Evolutionary conservation across 2,797 vertebrate species (phyloP), one percentile per base, ranked within the genome.

Genomic region (Esox lucius): DNA sequence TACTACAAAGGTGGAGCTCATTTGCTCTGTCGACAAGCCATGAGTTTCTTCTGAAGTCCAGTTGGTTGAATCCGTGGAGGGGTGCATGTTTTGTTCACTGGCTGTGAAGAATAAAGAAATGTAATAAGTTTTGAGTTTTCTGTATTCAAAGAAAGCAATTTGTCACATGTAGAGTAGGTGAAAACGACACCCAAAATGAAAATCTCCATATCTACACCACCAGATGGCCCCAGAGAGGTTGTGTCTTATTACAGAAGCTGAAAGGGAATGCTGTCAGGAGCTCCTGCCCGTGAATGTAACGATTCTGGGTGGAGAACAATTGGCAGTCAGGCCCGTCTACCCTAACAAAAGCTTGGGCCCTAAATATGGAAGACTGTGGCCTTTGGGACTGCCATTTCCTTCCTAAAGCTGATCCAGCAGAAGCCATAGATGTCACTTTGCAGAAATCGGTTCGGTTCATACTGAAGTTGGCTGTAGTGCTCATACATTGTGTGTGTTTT

Each of bases 351-450:
- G 94, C 86, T 85, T 84, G 76, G 80, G 91, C 89, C 89, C 92
- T 93, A 91, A 88, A 93, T 92, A 93, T 92, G 93, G 91, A 91
- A 90, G 88, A 90, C 90, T 82, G 12, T 28, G 22, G 17, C 48
- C 69, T 49, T 46, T 71, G 95, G 95, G 95, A 95, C 92, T 90
- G 92, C 78, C 56, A 70, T 94, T 98, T 97, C 96, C 97, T 97
- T 98, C 96, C 96, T 96, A 92, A 92, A 94, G 94, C 95, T 96
- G 95, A 94, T 92, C 84, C 93, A 95, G 95, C 95, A 95, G 92
- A 91, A 82, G 81, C 80, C 78, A 61, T 22, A 59, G n/a, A 78
- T 68, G 77, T 87, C 86, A 75, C 67, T 75, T 61, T 76, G 72
- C 76, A 85, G 81, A 71, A 79, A 82, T 70, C 7, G 17, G 79